Evolutionary conservation across 2,888 invertebrate genomes (phyloP), one percentile per base, ranked within the genome.

Genomic region (Melinopterus prodromus): DNA sequence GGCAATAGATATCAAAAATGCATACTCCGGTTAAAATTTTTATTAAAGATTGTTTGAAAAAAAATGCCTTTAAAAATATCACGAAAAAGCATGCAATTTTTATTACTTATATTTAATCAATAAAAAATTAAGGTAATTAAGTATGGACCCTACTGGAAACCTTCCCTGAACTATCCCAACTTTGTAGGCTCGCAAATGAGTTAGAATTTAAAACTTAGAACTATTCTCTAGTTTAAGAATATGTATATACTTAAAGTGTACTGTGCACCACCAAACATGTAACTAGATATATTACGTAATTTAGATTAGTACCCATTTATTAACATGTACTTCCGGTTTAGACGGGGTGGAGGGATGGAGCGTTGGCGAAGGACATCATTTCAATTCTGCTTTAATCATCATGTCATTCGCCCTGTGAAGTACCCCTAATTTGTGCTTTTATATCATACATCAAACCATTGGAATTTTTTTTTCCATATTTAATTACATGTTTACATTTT

Each of bases 311-410:
- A 53, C 12, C 53, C 53, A 53, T 7, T 53, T 7, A 53, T 9
- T 53, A 53, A 53, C 5, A 53, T 53, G 53, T 53, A 53, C 53
- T 53, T 53, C 53, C 53, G 53, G 53, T 53, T 53, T 53, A 53
- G 53, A 53, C 53, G 53, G 53, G 53, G 53, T 53, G 53, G 53
- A 53, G 53, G 53, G 53, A 53, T 53, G 53, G 53, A 53, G 53
- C 53, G 53, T 9, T 53, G 53, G 12, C 53, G 53, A 26, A 26
- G 26, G 26, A 26, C 26, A 26, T 26, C 26, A 26, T 26, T 26
- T 26, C 26, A 26, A 26, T 26, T 26, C 26, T 3, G 26, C 26
- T 26, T 26, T 26, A 26, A 26, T 53, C 53, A 53, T 53, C 53
- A 53, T 53, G 2, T 53, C 53, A 53, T 53, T 53, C 53, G 12